phyloP scores from a whole-genome alignment of 2,888 invertebrate genomes.

The Pollenia angustigena region DNA sequence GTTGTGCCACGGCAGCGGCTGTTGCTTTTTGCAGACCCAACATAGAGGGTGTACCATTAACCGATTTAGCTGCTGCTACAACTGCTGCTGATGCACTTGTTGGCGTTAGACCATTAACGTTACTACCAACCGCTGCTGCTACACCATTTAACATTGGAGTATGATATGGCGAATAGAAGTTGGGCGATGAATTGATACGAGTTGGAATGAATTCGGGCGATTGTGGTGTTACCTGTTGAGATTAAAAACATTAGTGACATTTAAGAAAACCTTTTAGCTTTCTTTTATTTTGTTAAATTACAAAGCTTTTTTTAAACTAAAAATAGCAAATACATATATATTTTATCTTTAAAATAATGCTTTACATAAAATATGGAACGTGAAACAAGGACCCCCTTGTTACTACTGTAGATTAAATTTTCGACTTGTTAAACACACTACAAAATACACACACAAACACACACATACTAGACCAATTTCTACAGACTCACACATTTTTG shows the following conservation, averaged over 20 bases:
- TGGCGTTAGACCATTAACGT: slow-evolving; percentile 77
- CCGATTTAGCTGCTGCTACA: slow-evolving; percentile 76
- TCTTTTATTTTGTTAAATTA: neutral
- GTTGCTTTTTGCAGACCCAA: slow-evolving; percentile 81
- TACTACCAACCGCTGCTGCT: slow-evolving; percentile 35
- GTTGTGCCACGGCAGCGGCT: slow-evolving; percentile 80
- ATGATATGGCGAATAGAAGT: slow-evolving; percentile 83
- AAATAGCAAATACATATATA: slow-evolving; percentile 8
- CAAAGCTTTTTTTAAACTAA: neutral
- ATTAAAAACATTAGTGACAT: neutral
- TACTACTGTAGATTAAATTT: neutral
- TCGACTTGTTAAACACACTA: slow-evolving; percentile 12
- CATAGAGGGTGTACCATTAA: slow-evolving; percentile 79
- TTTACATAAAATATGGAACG: neutral
- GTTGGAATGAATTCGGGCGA: slow-evolving; percentile 86
- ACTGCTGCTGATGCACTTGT: slow-evolving; percentile 73
- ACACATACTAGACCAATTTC: slow-evolving; percentile 5
- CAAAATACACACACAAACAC: slow-evolving; percentile 19
- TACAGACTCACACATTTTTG: neutral
- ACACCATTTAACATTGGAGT: slow-evolving; percentile 79
- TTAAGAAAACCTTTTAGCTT: neutral
- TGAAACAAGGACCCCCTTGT: neutral
- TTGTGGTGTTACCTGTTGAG: slow-evolving; percentile 85
- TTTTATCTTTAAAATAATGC: neutral
- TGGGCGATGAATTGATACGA: slow-evolving; percentile 83